phyloP scores from a whole-genome alignment of 2,888 invertebrate genomes.

The Tryphoninae sp. region DNA sequence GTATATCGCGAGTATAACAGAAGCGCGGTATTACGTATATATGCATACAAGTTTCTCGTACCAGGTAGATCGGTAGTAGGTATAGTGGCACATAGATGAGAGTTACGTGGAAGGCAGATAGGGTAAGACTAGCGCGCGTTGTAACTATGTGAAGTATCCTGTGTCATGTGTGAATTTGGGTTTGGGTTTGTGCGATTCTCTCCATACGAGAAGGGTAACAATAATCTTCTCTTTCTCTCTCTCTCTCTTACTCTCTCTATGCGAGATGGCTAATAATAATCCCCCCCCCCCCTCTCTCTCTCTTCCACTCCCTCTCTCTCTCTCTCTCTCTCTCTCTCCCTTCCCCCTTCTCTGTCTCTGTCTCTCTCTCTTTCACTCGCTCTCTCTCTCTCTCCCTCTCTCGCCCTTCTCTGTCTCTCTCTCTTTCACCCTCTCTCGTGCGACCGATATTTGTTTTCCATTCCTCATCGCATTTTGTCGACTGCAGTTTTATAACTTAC shows the following conservation, averaged over 20 bases:
- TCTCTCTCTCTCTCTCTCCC: background rate
- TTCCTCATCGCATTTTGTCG: background rate
- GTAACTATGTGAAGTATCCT: constrained; percentile 2
- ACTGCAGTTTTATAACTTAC: background rate
- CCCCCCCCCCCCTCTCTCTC: background rate
- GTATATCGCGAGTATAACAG: constrained; percentile 1
- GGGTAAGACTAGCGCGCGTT: background rate
- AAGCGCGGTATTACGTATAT: background rate
- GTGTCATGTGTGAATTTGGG: background rate
- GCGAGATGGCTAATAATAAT: too few relatives aligned
- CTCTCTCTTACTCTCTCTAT: background rate
- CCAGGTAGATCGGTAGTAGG: background rate
- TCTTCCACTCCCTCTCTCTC: background rate
- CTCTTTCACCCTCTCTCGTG: background rate
- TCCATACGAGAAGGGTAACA: constrained; percentile 31
- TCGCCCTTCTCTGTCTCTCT: background rate
- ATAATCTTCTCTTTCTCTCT: constrained; percentile 21
- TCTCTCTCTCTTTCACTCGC: background rate
- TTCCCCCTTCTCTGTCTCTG: background rate
- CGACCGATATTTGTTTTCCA: constrained; percentile 25
- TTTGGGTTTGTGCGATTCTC: background rate
- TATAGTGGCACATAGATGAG: constrained; percentile 11
- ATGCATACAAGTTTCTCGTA: constrained; percentile 37
- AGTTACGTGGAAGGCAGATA: constrained; percentile 35
- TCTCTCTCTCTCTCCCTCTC: background rate